phyloP scores from a whole-genome alignment of 23 tunicate species.

The Ciona savignyi region DNA sequence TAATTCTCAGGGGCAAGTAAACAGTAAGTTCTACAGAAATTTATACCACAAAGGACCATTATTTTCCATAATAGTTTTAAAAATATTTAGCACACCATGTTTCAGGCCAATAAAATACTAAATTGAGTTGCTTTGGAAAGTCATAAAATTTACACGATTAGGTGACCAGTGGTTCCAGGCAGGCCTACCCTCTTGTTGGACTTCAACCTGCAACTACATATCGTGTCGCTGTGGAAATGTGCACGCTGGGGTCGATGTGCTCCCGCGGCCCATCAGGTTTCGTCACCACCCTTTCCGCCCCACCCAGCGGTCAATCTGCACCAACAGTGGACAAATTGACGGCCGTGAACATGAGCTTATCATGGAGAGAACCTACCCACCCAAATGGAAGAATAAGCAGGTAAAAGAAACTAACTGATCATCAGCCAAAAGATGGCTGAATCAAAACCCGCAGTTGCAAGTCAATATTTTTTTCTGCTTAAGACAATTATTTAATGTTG shows the following conservation, averaged over 20 bases:
- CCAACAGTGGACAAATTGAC: conserved; percentile 23
- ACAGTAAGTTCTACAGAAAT: too few species aligned
- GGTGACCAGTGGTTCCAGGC: conserved; percentile 41
- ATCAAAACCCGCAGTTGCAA: not conserved
- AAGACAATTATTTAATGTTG: not conserved
- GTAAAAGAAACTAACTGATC: conserved; percentile 12
- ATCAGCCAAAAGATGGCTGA: too few species aligned
- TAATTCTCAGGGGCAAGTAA: too few species aligned
- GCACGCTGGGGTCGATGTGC: conserved; percentile 66
- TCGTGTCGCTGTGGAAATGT: conserved; percentile 42
- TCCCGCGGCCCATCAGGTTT: conserved; percentile 31
- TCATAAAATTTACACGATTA: too few species aligned
- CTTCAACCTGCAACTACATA: conserved; percentile 68
- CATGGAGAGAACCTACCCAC: conserved; percentile 52
- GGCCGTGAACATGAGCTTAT: conserved; percentile 29
- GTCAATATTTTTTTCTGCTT: not conserved
- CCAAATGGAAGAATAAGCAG: conserved; percentile 64
- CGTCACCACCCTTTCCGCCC: conserved; percentile 78
- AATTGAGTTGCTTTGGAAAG: too few species aligned
- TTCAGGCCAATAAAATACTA: too few species aligned
- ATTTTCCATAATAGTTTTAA: too few species aligned
- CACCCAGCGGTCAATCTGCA: conserved; percentile 71
- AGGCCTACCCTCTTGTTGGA: conserved; percentile 27
- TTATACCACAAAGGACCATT: too few species aligned
- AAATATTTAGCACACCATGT: too few species aligned